Percentiles rank a stretch among this genome's conserved stretches.
Conservation (phyloP, 1,140 invertebrate genomes). For the Drosophila rhopaloa region DNA sequence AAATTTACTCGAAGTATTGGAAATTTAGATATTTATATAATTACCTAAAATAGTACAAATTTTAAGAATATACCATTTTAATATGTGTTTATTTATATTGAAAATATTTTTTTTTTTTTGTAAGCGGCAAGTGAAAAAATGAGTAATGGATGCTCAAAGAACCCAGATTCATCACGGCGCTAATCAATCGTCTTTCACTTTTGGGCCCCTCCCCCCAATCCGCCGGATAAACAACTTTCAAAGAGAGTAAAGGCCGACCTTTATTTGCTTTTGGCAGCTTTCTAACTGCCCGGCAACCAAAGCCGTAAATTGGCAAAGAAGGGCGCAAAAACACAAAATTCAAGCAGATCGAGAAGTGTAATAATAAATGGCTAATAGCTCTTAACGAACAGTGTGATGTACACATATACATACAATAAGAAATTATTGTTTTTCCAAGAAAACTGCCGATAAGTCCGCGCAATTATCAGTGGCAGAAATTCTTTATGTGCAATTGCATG, state of each 20-base stretch:
- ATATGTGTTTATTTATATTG: background rate
- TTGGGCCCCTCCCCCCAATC: conserved; percentile 5
- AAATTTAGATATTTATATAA: no score
- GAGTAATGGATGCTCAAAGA: conserved; percentile 9
- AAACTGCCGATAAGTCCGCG: conserved; percentile 44
- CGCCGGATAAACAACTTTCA: conserved; percentile 52
- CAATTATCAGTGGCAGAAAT: conserved; percentile 20
- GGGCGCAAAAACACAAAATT: conserved; percentile 45
- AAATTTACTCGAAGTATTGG: no score
- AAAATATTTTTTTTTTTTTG: background rate
- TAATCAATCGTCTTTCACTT: conserved; percentile 51
- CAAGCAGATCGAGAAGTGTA: conserved; percentile 32
- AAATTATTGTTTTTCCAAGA: conserved; percentile 33
- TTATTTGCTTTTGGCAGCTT: conserved; percentile 79
- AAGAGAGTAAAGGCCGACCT: conserved; percentile 51
- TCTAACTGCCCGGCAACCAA: conserved; percentile 56
- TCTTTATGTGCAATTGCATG: conserved; percentile 19
- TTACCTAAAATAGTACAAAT: no score
- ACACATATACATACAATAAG: background rate
- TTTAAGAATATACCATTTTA: background rate
- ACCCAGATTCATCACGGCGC: conserved; percentile 19
- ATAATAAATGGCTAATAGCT: conserved; percentile 3
- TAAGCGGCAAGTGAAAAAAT: background rate
- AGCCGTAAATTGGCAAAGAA: conserved; percentile 62
- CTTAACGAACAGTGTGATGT: background rate